Evolutionary conservation across 2,113 vertebrate genomes (phyloP), one percentile per base, ranked within the genome.

Genomic region (Gulo gulo): DNA sequence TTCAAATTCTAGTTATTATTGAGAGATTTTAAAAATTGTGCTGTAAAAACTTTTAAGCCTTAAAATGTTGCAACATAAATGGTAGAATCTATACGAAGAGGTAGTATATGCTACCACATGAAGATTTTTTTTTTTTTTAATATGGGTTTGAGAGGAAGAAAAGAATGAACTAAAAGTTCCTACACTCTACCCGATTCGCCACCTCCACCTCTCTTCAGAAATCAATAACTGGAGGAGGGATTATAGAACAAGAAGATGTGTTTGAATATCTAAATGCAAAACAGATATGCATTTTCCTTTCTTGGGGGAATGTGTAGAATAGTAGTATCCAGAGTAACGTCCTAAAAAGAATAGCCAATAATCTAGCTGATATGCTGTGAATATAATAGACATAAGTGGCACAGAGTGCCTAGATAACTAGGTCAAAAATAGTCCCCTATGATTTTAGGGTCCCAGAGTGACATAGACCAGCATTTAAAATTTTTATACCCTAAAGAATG

Each of bases 101-200:
- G 34, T 91, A 79, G 6, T 31, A 45, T 61, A 42, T 61, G 9
- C 29, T 79, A 59, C 6, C 23, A 93, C 21, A 59, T 36, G 29
- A 55, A 23, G 47, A 34, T 45, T 47, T 92, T 52, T 15, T 39
- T 85, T 59, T 47, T 52, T 59, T 57, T n/a, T 47, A 24, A 10
- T 86, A 9, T 87, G 42, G 6, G 2, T 69, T 80, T 84, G 10
- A 6, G 31, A 87, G 12, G 3, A 5, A 8, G 5, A 24, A 59
- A 29, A 61, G 29, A 94, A 47, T 16, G 21, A 94, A 94, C 3
- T 47, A 13, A 96, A 7, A 91, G 1, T 4, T 4, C 20, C 2
- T 36, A 11, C 6, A 42, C 2, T 18, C 10, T 79, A 15, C 15
- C 12, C 6, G 1, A 76, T 24, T 21, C 1, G 15, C 1, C 31